Base-by-base conservation (phyloP, 2,113 vertebrate species). In the Cynoglossus semilaevis region DNA sequence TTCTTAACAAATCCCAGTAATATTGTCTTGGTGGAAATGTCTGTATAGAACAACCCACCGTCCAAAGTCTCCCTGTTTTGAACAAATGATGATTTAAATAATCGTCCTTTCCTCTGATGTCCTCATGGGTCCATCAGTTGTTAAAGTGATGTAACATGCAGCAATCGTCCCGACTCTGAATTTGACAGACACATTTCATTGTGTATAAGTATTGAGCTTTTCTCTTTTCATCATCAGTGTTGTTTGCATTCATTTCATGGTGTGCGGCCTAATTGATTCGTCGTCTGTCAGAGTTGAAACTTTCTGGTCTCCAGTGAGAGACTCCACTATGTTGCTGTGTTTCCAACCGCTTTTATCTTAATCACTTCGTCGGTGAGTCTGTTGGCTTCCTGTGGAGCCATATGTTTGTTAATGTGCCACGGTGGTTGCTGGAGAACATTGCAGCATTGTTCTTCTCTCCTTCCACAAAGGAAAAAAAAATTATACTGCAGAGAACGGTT, bases 131-230 rank as follows among this genome's bases (percentile, higher is more conserved):
- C 63, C 63, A 76, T 80, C 68, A 76, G 64, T 37, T 22, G 64
- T 37, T 22, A 29, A 53, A 67, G 57, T 71, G 70, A 79, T 68
- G 75, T 60, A 74, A 74, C 76, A 48, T 62, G 64, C 61, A 72
- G 73, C 67, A 74, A 72, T 49, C 43, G 35, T 45, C 22, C 7
- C 15, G 42, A 17, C 68, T 71, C 66, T 72, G 42, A 57, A 57
- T 51, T 57, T 41, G 36, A 61, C 50, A 15, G 50, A 58, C 15
- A 58, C 48, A 34, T 67, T 67, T 77, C 58, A 72, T 35, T 51
- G 16, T 53, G 13, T 71, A 22, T 19, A 6, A 36, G 49, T 44
- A 19, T 57, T 42, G 35, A 51, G 42, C 60, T 22, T 43, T 17
- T 42, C 19, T 5, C 18, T 12, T 41, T 40, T 58, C 53, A 22